These are phyloP conservation scores for Rhea pennata DNA, from an alignment of 2,113 vertebrate genomes.

Conservation along the genomic window DNA sequence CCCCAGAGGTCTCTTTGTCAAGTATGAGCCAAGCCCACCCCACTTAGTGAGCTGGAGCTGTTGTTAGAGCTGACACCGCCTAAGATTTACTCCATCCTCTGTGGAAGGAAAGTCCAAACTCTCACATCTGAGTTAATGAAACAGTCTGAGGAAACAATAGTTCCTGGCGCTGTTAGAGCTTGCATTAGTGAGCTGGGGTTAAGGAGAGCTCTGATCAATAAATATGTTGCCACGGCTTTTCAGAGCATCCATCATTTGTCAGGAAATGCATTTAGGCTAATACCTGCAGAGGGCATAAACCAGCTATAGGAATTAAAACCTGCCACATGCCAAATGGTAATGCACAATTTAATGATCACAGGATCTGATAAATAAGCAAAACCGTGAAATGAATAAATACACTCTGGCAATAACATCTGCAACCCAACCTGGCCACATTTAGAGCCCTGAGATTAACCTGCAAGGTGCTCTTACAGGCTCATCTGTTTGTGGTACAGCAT, in stretches of 20 bases:
- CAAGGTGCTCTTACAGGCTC: not conserved
- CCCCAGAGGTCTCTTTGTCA: not conserved
- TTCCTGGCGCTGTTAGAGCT: slow-evolving; percentile 35
- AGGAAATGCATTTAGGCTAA: slow-evolving; percentile 70
- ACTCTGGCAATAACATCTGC: slow-evolving; percentile 55
- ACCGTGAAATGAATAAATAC: slow-evolving; percentile 61
- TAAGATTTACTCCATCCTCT: slow-evolving; percentile 56
- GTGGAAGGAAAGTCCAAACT: slow-evolving; percentile 36
- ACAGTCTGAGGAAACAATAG: slow-evolving; percentile 62
- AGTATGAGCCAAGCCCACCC: not conserved
- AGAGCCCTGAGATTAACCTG: slow-evolving; percentile 5
- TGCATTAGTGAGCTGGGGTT: slow-evolving; percentile 60
- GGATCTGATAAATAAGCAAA: slow-evolving; percentile 72
- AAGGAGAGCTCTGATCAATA: slow-evolving; percentile 66
- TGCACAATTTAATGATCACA: slow-evolving; percentile 68
- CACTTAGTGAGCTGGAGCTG: not conserved
- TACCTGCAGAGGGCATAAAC: slow-evolving; percentile 63
- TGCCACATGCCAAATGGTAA: slow-evolving; percentile 70
- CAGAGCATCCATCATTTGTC: slow-evolving; percentile 51
- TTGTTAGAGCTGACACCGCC: not conserved
- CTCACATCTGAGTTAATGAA: slow-evolving; percentile 66
- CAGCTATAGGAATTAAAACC: slow-evolving; percentile 65
- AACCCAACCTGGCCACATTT: not conserved
- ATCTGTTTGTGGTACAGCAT: not conserved
- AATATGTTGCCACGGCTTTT: slow-evolving; percentile 54